Base-by-base conservation (phyloP, 2,113 vertebrate species). In the Scolopax mira region DNA sequence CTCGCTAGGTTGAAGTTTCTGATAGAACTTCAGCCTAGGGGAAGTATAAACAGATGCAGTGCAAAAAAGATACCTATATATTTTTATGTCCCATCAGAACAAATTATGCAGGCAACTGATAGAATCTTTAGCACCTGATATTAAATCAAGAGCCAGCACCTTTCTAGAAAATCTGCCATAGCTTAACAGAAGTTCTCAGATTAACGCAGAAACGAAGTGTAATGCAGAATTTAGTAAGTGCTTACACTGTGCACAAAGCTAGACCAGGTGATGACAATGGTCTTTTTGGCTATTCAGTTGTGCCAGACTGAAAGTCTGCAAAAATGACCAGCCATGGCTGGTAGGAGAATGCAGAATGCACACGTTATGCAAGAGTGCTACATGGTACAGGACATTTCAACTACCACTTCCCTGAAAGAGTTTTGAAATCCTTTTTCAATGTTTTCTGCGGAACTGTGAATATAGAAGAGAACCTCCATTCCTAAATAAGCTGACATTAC, bases 341-440 rank as follows among this genome's bases (percentile, higher is more conserved):
- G 6, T 58, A 37, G 85, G 27, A 64, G 51, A n/a, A 37, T 71
- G 51, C 39, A 90, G 37, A 85, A 79, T 37, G 19, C 6, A 55
- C 19, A 31, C 1, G 1, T 83, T 90, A n/a, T 96, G 83, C 80
- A 93, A 93, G 65, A 75, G 21, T 41, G 61, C 25, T 79, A 10
- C 37, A 44, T 8, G 22, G 44, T 27, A 64, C 41, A 73, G 48
- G 54, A 91, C 3, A 3, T 86, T 91, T 81, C 46, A 82, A 49
- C 18, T 71, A 37, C 52, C 51, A 94, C 93, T 97, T 97, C 95
- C 86, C 81, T 85, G 35, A 75, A 94, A 60, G 41, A 81, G 92
- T 97, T 97, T 94, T 94, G 88, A 95, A 96, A 97, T 93, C 61
- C 64, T 64, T 90, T 93, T 94, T 86, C 55, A 88, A 28, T 73